These are phyloP conservation scores for Garra rufa DNA, from an alignment of 2,113 vertebrate genomes.

Conservation along the genomic window DNA sequence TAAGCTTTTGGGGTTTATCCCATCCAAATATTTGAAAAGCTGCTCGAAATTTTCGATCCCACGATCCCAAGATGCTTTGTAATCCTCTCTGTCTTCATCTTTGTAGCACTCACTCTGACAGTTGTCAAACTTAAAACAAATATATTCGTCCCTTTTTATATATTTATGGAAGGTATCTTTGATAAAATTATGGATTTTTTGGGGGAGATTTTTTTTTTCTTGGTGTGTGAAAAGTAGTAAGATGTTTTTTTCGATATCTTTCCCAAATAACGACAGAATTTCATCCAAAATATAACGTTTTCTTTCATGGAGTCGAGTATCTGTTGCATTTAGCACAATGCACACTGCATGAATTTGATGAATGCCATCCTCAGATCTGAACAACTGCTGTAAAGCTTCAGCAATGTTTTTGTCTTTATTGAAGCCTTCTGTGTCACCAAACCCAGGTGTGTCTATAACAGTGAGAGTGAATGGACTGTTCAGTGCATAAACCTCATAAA, in stretches of 20 bases:
- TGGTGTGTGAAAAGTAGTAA: conserved; percentile 2
- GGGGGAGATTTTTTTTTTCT: background rate
- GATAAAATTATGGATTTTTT: background rate
- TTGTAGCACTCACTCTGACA: conserved; percentile 20
- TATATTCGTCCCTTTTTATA: background rate
- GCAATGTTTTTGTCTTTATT: conserved; percentile 16
- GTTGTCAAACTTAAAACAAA: conserved; percentile 43
- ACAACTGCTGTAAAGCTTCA: conserved; percentile 36
- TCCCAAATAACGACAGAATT: conserved; percentile 28
- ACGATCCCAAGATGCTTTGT: conserved; percentile 12
- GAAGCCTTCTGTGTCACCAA: background rate
- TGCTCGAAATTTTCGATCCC: background rate
- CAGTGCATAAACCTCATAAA: conserved; percentile 52
- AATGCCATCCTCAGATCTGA: background rate
- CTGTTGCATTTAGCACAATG: conserved; percentile 27
- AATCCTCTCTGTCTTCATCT: background rate
- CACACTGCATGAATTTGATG: conserved; percentile 32
- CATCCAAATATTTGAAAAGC: background rate
- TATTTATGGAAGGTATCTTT: background rate
- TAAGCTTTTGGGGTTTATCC: background rate
- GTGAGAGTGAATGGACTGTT: conserved; percentile 10
- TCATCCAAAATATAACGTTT: conserved; percentile 11
- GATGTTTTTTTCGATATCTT: conserved; percentile 35
- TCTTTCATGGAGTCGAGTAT: background rate
- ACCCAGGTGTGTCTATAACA: conserved; percentile 43